Conservation (phyloP, 2,888 invertebrate genomes). For the Scrobipalpa atriplicella region DNA sequence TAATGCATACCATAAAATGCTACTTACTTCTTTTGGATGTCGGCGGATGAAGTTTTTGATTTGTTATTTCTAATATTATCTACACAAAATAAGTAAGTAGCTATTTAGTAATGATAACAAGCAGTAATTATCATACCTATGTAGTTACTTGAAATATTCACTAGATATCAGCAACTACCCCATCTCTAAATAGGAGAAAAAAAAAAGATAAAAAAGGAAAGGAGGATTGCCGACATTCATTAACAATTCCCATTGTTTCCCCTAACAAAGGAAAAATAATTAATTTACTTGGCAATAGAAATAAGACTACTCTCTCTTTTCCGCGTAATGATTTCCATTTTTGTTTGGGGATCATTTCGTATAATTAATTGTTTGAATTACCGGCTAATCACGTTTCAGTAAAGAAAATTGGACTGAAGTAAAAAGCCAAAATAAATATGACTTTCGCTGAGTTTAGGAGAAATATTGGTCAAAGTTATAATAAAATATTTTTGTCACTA, state of each 20-base stretch:
- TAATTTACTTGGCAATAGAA: slow-evolving; percentile 61
- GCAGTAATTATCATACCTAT: too few species aligned
- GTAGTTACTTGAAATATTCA: too few species aligned
- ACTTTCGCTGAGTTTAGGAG: background rate
- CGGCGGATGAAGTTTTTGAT: too few species aligned
- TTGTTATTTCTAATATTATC: too few species aligned
- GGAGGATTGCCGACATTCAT: slow-evolving; percentile 58
- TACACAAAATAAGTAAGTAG: too few species aligned
- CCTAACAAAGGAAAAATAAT: slow-evolving; percentile 65
- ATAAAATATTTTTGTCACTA: too few species aligned
- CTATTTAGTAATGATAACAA: too few species aligned
- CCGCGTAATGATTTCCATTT: slow-evolving; percentile 10
- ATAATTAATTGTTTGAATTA: slow-evolving; percentile 11
- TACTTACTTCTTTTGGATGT: too few species aligned
- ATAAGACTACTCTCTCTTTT: slow-evolving; percentile 21
- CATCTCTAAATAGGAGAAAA: slow-evolving; percentile 40
- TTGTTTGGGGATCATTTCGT: background rate
- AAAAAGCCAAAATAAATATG: background rate
- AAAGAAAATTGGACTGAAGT: background rate
- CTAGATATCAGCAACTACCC: background rate
- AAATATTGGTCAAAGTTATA: too few species aligned
- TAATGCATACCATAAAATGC: too few species aligned
- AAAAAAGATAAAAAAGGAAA: slow-evolving; percentile 55
- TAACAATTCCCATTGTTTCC: slow-evolving; percentile 71
- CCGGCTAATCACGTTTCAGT: background rate